Conservation (phyloP, 2,113 vertebrate species). For the Catharus bicknelli region DNA sequence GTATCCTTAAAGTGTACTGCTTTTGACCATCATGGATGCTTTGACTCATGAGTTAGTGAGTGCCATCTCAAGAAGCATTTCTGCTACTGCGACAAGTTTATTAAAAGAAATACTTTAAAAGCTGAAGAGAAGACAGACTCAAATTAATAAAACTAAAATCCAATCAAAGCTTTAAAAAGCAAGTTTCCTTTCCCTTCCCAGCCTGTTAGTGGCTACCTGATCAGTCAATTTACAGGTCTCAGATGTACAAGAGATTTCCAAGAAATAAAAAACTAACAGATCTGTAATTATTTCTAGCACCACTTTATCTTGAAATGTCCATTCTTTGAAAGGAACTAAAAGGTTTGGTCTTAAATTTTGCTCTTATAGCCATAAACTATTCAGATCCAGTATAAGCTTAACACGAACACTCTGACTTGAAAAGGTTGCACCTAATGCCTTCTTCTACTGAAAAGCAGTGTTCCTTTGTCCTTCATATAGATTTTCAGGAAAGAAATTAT, state of each 20-base stretch:
- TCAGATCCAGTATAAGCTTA: neutral
- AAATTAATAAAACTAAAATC: neutral
- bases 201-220: neutral
- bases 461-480: neutral
- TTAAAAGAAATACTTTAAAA: neutral
- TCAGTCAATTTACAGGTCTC: neutral
- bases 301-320: neutral
- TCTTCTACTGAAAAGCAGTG: neutral
- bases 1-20: neutral
- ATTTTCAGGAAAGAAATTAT: neutral
- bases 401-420: neutral
- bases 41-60: neutral
- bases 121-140: neutral
- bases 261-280: neutral
- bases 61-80: neutral
- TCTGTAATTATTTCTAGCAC: neutral
- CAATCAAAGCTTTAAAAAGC: neutral
- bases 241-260: neutral
- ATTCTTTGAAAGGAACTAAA: neutral
- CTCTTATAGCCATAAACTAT: neutral
- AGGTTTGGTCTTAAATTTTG: neutral
- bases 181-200: neutral
- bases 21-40: neutral
- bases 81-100: neutral
- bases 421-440: fast-evolving